Base-by-base conservation (phyloP, 35 echinoderm and acorn worm genomes). In the Apostichopus parvimensis region DNA sequence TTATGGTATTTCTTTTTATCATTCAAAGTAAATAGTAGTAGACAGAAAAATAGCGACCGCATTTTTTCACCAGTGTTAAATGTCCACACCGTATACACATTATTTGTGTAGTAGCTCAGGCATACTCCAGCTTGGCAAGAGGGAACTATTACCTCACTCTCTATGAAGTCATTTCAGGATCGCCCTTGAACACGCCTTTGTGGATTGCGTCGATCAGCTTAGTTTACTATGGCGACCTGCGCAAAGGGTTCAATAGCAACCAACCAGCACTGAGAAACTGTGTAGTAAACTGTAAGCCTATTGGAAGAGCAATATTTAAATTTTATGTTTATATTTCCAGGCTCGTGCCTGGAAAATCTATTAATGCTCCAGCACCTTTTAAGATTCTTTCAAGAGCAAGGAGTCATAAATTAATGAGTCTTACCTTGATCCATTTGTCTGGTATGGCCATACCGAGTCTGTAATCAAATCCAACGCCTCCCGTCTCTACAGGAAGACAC, bases 351-450 rank as follows among this genome's bases (percentile, higher is more conserved):
- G 77, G 5, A 79, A 79, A 79, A 79, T 68, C 64, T 68, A 68
- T 68, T 68, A 68, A 68, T 68, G 64, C 64, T 68, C 64, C 18
- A 11, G 8, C 64, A 68, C 58, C 12, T 61, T 61, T 61, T 5
- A 8, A 61, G 58, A 61, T 9, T 9, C 7, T 61, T 61, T 61
- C 58, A 61, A 61, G 58, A 61, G 58, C 58, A 77, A 77, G 1
- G 18, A 77, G 25, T 22, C 75, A 77, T 9, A 77, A 21, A 77
- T 8, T 22, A 22, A 6, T 24, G 6, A 8, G 9, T 55, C 90
- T 88, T 54, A 94, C 97, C 97, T 98, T 95, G 73, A 98, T 98
- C 97, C 97, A 98, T 91, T 93, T 93, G 78, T 98, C 97, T 66
- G 97, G 97, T 57, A 98, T 96, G 83, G 95, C 95, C 97, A 98